Percentiles rank a stretch among this genome's conserved stretches.
Conservation (phyloP, 2,113 vertebrate species). For the Callospermophilus lateralis region DNA sequence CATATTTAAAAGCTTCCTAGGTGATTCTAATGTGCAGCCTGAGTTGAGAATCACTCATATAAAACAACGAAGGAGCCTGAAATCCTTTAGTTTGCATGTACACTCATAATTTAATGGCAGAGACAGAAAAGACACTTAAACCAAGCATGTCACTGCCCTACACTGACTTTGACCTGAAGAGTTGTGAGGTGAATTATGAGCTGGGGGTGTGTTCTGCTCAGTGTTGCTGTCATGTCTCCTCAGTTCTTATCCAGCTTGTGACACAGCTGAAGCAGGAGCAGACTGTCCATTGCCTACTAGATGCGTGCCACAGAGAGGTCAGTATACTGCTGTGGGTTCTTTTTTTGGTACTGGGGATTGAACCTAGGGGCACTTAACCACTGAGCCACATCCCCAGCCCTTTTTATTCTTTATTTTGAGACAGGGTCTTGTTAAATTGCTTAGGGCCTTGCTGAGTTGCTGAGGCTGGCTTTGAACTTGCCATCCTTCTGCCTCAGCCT, state of each 20-base stretch:
- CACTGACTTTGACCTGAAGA: not conserved
- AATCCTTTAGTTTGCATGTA: not conserved
- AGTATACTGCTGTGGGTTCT: conserved; percentile 68
- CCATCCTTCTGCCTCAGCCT: too few relatives aligned
- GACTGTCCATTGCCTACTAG: conserved; percentile 89
- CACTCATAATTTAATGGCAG: not conserved
- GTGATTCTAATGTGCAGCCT: not conserved
- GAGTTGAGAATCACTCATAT: conserved; percentile 6
- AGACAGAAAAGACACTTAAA: not conserved
- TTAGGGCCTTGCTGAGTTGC: too few relatives aligned
- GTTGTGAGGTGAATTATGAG: conserved; percentile 41
- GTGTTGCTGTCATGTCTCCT: conserved; percentile 74
- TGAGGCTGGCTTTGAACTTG: too few relatives aligned
- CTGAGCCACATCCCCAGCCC: too few relatives aligned
- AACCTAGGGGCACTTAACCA: too few relatives aligned
- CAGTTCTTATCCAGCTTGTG: conserved; percentile 93
- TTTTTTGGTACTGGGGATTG: too few relatives aligned
- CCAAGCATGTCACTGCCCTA: not conserved
- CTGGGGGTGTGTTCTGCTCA: not conserved
- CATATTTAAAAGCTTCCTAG: not conserved
- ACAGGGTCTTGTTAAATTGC: too few relatives aligned
- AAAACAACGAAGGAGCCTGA: conserved; percentile 10
- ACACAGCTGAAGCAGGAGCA: conserved; percentile 91
- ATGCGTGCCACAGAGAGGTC: conserved; percentile 93
- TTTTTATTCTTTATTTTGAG: too few relatives aligned